Percentiles rank a stretch among this genome's conserved stretches.
Conservation (phyloP, 2,113 vertebrate species). For the Eretmochelys imbricata region DNA sequence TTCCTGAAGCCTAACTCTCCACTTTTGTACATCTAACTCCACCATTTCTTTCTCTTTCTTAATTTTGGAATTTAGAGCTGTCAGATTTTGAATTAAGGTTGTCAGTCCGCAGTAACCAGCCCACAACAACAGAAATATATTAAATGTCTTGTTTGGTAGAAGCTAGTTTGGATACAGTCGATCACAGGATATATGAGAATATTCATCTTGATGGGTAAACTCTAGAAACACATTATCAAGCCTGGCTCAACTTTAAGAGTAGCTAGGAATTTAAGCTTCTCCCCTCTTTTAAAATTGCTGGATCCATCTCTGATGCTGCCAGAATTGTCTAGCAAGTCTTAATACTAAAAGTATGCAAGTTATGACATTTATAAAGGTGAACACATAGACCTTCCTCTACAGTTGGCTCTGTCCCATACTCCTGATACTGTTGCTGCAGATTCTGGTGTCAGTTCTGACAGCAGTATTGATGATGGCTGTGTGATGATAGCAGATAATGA, state of each 20-base stretch:
- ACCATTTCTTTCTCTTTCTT: background rate
- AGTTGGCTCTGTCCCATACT: background rate
- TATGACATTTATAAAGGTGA: constrained; percentile 47
- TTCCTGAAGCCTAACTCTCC: background rate
- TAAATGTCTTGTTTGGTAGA: background rate
- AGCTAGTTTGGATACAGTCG: background rate
- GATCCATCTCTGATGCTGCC: background rate
- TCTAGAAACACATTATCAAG: background rate
- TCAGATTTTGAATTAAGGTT: background rate
- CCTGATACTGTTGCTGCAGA: background rate
- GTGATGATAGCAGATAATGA: background rate
- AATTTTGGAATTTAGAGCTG: background rate
- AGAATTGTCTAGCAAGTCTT: constrained; percentile 1
- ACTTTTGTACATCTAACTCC: background rate
- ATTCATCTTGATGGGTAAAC: background rate
- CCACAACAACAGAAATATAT: background rate
- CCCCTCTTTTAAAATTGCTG: background rate
- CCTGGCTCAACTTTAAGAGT: background rate
- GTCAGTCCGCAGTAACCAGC: background rate
- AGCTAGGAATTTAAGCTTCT: background rate
- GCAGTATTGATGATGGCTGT: background rate
- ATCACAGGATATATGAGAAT: background rate
- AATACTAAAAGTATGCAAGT: background rate
- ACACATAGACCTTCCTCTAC: background rate
- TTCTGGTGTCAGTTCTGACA: constrained; percentile 19